These are phyloP conservation scores for Clupea harengus DNA, from an alignment of 2,113 vertebrate species.

Conservation along the genomic window DNA sequence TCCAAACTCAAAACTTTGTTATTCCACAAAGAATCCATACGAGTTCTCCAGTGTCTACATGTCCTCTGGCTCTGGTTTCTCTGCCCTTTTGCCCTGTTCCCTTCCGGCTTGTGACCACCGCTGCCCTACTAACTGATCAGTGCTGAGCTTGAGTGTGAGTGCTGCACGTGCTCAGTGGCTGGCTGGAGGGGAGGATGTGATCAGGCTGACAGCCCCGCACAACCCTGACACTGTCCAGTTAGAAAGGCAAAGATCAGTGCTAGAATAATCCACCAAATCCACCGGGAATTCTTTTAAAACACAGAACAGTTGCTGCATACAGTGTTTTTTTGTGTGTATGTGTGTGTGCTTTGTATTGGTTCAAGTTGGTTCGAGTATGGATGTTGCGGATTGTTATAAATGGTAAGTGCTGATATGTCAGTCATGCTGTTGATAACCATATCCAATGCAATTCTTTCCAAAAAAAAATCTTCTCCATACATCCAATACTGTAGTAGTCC, in stretches of 20 bases:
- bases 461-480: too few species aligned
- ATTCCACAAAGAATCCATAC: background rate
- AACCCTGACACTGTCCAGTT: background rate
- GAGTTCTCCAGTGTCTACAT: background rate
- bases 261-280: background rate
- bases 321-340: background rate
- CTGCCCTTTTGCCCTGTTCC: background rate
- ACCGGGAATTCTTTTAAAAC: background rate
- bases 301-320: background rate
- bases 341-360: background rate
- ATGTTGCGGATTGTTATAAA: background rate
- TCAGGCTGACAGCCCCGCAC: background rate
- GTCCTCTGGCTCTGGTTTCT: background rate
- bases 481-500: too few species aligned
- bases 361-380: background rate
- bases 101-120: background rate
- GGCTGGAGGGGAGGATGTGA: background rate
- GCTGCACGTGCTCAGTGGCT: background rate
- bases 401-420: background rate
- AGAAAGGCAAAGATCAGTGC: background rate
- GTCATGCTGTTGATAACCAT: too few species aligned
- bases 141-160: background rate
- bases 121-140: slow-evolving; percentile 17
- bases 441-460: too few species aligned
- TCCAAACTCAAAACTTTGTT: background rate